These are phyloP conservation scores for Sebastes diaconus DNA, from an alignment of 2,797 vertebrate genomes.

Conservation along the genomic window DNA sequence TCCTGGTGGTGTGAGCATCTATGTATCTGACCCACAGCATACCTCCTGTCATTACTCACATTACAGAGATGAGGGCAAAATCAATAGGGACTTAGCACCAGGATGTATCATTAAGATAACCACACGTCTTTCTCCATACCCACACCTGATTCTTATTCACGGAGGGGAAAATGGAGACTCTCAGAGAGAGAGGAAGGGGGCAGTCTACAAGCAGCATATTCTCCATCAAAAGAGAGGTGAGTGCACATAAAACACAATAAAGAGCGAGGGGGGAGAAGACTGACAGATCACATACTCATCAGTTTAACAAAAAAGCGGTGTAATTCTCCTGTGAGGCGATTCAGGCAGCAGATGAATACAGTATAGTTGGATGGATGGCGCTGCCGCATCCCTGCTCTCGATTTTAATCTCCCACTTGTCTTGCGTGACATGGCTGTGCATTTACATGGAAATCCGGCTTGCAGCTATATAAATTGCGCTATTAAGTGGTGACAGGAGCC, in stretches of 20 bases:
- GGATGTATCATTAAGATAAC: conserved; percentile 63
- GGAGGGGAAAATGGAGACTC: not conserved
- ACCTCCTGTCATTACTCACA: conserved; percentile 55
- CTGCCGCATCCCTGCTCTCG: conserved; percentile 41
- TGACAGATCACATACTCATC: conserved; percentile 43
- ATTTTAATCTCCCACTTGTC: conserved; percentile 72
- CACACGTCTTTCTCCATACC: conserved; percentile 21
- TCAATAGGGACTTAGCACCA: conserved; percentile 49
- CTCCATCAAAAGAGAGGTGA: conserved; percentile 20
- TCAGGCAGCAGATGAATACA: conserved; percentile 22
- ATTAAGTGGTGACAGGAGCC: conserved; percentile 67
- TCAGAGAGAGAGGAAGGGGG: not conserved
- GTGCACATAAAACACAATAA: conserved; percentile 23
- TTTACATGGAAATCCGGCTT: conserved; percentile 71
- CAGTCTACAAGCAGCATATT: conserved; percentile 2
- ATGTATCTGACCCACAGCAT: conserved; percentile 33
- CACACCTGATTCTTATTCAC: conserved; percentile 54
- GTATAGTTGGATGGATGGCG: conserved; percentile 44
- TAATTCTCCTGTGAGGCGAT: conserved; percentile 23
- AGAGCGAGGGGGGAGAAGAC: not conserved
- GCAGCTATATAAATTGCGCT: conserved; percentile 71
- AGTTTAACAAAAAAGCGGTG: conserved; percentile 15
- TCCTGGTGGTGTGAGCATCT: conserved; percentile 9
- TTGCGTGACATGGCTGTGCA: conserved; percentile 63
- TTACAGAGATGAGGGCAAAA: conserved; percentile 58